Base-by-base conservation (phyloP, 2,888 invertebrate genomes). In the Clepsis dumicolana region DNA sequence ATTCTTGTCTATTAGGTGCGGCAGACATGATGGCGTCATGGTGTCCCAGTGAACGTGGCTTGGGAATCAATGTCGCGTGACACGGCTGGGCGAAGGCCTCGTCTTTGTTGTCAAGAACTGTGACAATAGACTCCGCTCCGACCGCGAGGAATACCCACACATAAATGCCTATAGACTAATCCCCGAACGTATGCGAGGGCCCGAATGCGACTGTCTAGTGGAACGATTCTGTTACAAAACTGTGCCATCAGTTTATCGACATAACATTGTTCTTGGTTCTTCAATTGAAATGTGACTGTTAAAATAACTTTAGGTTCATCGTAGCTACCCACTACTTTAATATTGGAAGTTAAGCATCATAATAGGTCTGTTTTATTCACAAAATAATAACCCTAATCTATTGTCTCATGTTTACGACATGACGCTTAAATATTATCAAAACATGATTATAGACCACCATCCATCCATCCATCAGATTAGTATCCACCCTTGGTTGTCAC, bases 51-150 rank as follows among this genome's bases (percentile, higher is more conserved):
- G 53, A 14, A 8, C 54, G 25, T 41, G 57, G 38, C 54, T 38
- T 57, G 61, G 63, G 61, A 71, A 71, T 64, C 66, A 70, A 70
- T 70, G 62, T 70, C 53, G 64, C 64, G 64, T 70, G 63, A 59
- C 63, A 56, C 62, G 44, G 32, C n/a, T 10, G 29, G 38, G 62
- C 54, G 62, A 57, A 62, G 56, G 56, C 41, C 62, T n/a, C 18
- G 48, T 54, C 66, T 67, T 63, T 67, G 67, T 67, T 63, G 29
- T 63, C 29, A 52, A 67, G 18, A 57, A 57, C 29, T 57, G 57
- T 67, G 56, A 56, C 56, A 67, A 44, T 44, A 44, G 44, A 44
- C 44, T 18, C 7, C 44, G 44, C 18, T 18, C 16, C 18, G 16
- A 44, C 8, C 44, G 8, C 44, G 16, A 18, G 41, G 41, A 18